These are phyloP conservation scores for Iselma pallidipennis DNA, from an alignment of 2,888 invertebrate species.

Conservation along the genomic window DNA sequence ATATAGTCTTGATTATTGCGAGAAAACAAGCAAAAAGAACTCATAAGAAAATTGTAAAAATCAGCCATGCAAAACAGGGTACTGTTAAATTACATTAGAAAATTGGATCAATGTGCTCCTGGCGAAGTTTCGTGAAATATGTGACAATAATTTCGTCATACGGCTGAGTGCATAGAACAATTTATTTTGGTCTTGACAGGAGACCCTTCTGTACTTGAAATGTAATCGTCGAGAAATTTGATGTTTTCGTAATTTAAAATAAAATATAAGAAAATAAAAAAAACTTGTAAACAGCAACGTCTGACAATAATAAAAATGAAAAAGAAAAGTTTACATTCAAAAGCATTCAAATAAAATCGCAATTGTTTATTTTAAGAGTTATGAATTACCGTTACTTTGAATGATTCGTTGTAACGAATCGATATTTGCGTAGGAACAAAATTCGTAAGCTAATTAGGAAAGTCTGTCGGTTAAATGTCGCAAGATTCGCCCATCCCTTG, in stretches of 20 bases:
- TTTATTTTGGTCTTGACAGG: neutral
- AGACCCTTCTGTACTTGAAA: neutral
- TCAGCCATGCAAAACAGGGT: neutral
- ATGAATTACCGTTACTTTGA: no score
- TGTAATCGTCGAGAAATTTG: neutral
- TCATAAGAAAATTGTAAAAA: neutral
- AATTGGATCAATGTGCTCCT: neutral
- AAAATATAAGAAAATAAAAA: neutral
- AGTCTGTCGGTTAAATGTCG: neutral
- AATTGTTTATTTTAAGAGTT: no score
- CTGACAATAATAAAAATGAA: neutral
- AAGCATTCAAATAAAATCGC: no score
- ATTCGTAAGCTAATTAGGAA: neutral
- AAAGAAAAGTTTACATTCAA: neutral
- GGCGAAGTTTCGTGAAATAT: neutral
- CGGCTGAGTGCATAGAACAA: neutral
- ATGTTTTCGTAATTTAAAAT: neutral
- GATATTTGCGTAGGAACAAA: neutral
- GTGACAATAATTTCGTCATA: constrained; percentile 1
- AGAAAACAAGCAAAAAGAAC: neutral
- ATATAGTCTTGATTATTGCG: neutral
- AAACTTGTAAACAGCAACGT: no score
- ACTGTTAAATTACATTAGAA: neutral
- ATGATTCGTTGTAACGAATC: neutral
- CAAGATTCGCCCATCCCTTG: neutral